phyloP scores from a whole-genome alignment of 1,140 invertebrate genomes.

The Lepidurus couesii region DNA sequence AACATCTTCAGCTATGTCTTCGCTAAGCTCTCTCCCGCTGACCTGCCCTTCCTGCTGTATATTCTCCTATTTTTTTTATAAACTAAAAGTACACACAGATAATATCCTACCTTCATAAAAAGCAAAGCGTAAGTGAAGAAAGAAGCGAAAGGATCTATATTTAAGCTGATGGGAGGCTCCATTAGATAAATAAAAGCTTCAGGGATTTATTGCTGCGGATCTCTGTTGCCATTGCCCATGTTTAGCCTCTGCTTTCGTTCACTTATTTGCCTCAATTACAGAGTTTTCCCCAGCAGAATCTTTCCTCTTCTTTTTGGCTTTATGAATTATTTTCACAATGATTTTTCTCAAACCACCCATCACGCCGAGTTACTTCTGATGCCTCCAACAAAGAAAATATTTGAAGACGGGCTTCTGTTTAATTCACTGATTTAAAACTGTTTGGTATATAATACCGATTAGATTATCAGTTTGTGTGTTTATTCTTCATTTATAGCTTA shows the following conservation, averaged over 20 bases:
- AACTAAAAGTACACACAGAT: constrained; percentile 12
- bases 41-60: background rate
- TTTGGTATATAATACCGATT: too few relatives aligned
- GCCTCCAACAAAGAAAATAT: too few relatives aligned
- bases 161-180: constrained; percentile 20
- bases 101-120: background rate
- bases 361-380: background rate
- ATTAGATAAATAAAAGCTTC: constrained; percentile 16
- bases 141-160: constrained; percentile 1
- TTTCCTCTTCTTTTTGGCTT: background rate
- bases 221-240: background rate
- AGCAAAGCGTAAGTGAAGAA: background rate
- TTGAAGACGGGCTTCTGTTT: too few relatives aligned
- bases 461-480: too few relatives aligned
- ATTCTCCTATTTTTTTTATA: background rate
- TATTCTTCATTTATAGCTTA: too few relatives aligned
- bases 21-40: background rate
- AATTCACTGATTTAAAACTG: too few relatives aligned
- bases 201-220: background rate
- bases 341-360: background rate
- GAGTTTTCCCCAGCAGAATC: background rate
- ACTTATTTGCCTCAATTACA: background rate
- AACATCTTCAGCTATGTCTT: background rate
- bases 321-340: background rate
- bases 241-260: constrained; percentile 1